Evolutionary conservation across 2,888 invertebrate genomes (phyloP).

Genomic region (Dione juno): DNA sequence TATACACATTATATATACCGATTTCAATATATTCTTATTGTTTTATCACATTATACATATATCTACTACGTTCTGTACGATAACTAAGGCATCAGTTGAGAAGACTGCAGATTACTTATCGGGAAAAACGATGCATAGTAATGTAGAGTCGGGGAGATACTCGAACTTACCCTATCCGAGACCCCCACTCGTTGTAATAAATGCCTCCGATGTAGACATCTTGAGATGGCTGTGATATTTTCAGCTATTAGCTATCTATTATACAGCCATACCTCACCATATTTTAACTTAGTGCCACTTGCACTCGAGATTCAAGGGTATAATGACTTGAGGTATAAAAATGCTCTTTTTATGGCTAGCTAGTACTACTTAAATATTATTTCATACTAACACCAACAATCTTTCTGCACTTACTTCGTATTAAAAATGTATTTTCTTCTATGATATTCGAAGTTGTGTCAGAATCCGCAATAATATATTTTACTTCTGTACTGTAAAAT

Average conservation of each 20-base stretch:
- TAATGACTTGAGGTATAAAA: slow-evolving; percentile 17
- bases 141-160: slow-evolving; percentile 38
- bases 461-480: neutral
- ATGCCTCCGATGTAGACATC: slow-evolving; percentile 35
- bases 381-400: too few relatives aligned
- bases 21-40: neutral
- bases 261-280: slow-evolving; percentile 23
- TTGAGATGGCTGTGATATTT: slow-evolving; percentile 27
- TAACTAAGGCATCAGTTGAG: neutral
- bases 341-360: slow-evolving; percentile 3
- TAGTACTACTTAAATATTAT: neutral
- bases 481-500: neutral
- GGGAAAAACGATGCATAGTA: slow-evolving; percentile 39
- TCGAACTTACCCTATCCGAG: slow-evolving; percentile 35
- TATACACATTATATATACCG: too few relatives aligned
- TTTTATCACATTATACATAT: neutral
- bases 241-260: slow-evolving; percentile 28
- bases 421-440: neutral
- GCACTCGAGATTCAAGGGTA: neutral
- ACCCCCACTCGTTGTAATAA: slow-evolving; percentile 36
- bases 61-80: neutral
- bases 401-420: neutral
- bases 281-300: slow-evolving; percentile 21
- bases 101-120: slow-evolving; percentile 35
- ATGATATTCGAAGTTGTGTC: too few relatives aligned